Evolutionary conservation across 2,888 invertebrate genomes (phyloP), one percentile per base, ranked within the genome.

Genomic region (Glyphotaelius pellucidus): DNA sequence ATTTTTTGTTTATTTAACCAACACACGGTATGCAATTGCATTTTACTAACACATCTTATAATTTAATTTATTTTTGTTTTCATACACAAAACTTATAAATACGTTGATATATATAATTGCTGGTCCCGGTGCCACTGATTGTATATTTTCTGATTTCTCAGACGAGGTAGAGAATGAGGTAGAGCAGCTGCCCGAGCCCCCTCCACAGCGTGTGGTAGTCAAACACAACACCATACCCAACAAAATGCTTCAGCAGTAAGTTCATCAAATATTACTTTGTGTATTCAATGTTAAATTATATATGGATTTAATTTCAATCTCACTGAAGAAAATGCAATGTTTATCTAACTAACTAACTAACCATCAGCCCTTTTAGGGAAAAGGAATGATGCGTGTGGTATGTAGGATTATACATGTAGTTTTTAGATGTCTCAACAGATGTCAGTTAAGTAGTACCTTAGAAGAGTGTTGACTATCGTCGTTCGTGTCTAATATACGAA

Each of bases 221-320:
- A 97, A 97, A 94, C 98, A 98, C 94, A 97, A 97, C 94, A 97
- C 97, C 52, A 96, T 98, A 35, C 97, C 97, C 79, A 98, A 97
- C 94, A 96, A 98, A 94, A 97, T 97, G 95, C 96, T 97, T 95
- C 97, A 97, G 94, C 98, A 98, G 98, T 98, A 96, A 97, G 97
- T 96, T 93, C 93, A 92, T 84, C 89, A 92, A 52, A 31, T 89
- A 89, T 84, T 32, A 90, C 67, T 90, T 11, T 47, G 47, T 47
- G 14, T 47, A 15, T 47, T 47, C 47, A 47, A 47, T 47, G 47
- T 47, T 42, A 42, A 11, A 42, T 12, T 42, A 42, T 42, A 12
- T 12, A 38, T 38, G 38, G 3, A 38, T 38, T 38, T 38, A 0
- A 3, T 38, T 38, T 38, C 38, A 38, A 38, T 38, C 38, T n/a